Evolutionary conservation across 2,888 invertebrate genomes (phyloP), one percentile per base, ranked within the genome.

Genomic region (Drosophila algonquin): DNA sequence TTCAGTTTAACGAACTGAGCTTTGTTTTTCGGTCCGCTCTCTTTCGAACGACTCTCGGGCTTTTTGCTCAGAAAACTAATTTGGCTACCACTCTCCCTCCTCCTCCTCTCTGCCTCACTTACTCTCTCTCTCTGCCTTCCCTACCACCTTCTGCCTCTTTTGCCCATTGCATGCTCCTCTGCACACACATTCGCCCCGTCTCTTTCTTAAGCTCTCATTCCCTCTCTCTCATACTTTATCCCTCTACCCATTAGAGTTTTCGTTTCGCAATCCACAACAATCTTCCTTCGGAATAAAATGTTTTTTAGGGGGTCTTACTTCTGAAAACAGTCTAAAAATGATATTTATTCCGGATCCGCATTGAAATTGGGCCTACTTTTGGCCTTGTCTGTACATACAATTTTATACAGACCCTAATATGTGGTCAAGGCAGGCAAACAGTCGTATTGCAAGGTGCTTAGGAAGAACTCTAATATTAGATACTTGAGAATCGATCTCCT

Each of bases 1-100:
- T 48, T 58, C 75, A 75, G 83, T 85, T 83, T 83, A 83, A 85
- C 83, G 83, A 83, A 83, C 83, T 83, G 70, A 61, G 74, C 74
- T 79, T 76, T 73, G 67, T 68, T 51, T 68, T 71, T 55, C 24
- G 61, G 62, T 45, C 53, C 61, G 57, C 70, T 45, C 60, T 54
- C 60, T 44, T 9, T 48, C 24, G 58, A 45, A 8, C 6, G 8
- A 24, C 50, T 51, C 50, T 45, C 50, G 45, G 27, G n/a, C 21
- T 8, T 12, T 50, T 50, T n/a, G 24, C 50, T 50, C 40, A 50
- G 63, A 40, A 65, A 65, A 63, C 65, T 65, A 50, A 63, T 65
- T 65, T 63, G 44, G 63, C 40, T 53, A 7, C 40, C n/a, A n/a
- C n/a, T 40, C 30, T 7, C 7, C 2, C 40, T n/a, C 14, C 14